These are phyloP conservation scores for Lerista edwardsae DNA, from an alignment of 2,797 vertebrate species.

Conservation along the genomic window DNA sequence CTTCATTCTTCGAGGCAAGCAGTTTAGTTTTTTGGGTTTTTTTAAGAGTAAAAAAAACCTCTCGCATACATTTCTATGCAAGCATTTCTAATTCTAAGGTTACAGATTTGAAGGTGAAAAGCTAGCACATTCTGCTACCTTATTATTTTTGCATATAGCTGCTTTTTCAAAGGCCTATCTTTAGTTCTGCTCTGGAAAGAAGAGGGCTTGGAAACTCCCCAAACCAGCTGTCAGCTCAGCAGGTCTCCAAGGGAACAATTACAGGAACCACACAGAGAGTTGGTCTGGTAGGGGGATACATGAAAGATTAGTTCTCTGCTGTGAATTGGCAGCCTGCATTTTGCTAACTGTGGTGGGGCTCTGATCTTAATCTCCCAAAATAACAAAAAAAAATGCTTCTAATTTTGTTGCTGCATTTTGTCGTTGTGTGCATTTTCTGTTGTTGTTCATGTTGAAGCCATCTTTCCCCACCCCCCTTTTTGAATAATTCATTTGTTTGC, in stretches of 20 bases:
- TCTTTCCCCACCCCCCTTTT: not conserved
- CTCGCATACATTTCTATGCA: not conserved
- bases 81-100: constrained; percentile 17
- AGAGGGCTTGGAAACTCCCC: constrained; percentile 38
- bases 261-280: constrained; percentile 47
- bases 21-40: too few relatives aligned
- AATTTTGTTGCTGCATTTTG: constrained; percentile 4
- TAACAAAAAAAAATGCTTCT: constrained; percentile 13
- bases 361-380: constrained; percentile 42
- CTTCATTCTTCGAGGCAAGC: not conserved
- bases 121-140: not conserved
- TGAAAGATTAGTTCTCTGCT: constrained; percentile 52
- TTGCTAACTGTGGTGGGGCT: constrained; percentile 37
- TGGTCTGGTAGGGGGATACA: constrained; percentile 33
- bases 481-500: not conserved
- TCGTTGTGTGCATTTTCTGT: not conserved
- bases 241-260: constrained; percentile 46
- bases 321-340: constrained; percentile 44
- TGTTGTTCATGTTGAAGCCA: not conserved
- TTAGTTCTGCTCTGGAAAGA: constrained; percentile 38
- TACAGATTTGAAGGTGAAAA: constrained; percentile 9
- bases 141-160: constrained; percentile 18
- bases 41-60: not conserved
- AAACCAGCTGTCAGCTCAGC: constrained; percentile 37
- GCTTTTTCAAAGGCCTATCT: not conserved